phyloP scores from a whole-genome alignment of 2,797 vertebrate genomes.

The Dendrocincla fuliginosa region DNA sequence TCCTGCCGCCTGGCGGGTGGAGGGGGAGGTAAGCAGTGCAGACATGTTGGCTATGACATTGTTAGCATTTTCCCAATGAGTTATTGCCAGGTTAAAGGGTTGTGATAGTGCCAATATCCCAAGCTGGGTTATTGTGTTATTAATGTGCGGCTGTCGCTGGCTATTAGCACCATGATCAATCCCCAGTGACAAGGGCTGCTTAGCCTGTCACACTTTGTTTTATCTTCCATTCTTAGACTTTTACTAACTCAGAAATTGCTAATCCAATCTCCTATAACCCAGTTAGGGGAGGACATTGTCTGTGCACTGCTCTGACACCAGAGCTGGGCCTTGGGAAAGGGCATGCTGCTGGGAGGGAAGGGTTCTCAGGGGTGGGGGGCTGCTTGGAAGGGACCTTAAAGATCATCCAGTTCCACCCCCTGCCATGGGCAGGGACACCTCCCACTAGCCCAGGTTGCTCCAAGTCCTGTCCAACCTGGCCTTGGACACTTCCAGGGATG shows the following conservation, averaged over 20 bases:
- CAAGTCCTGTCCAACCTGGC: too few species aligned
- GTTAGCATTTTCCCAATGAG: constrained; percentile 63
- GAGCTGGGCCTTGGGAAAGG: neutral
- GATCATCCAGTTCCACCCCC: too few species aligned
- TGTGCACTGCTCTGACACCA: neutral
- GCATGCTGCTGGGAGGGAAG: neutral
- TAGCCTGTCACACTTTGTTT: constrained; percentile 85
- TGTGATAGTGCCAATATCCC: constrained; percentile 86
- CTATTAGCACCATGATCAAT: constrained; percentile 87
- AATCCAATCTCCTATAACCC: constrained; percentile 87
- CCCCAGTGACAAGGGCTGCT: constrained; percentile 81
- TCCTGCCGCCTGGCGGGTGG: neutral
- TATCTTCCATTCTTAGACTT: constrained; percentile 86
- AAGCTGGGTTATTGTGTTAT: constrained; percentile 88
- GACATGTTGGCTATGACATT: constrained; percentile 10
- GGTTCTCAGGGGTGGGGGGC: neutral
- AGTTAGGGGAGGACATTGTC: constrained; percentile 77
- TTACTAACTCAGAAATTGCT: constrained; percentile 89
- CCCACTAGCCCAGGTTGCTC: too few species aligned
- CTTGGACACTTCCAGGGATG: too few species aligned
- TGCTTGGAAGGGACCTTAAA: neutral
- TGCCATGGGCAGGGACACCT: too few species aligned
- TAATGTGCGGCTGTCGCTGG: constrained; percentile 83
- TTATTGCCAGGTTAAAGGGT: constrained; percentile 82
- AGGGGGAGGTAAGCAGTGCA: neutral